Conservation (phyloP, 1,140 invertebrate species). For the Harpegnathos saltator region DNA sequence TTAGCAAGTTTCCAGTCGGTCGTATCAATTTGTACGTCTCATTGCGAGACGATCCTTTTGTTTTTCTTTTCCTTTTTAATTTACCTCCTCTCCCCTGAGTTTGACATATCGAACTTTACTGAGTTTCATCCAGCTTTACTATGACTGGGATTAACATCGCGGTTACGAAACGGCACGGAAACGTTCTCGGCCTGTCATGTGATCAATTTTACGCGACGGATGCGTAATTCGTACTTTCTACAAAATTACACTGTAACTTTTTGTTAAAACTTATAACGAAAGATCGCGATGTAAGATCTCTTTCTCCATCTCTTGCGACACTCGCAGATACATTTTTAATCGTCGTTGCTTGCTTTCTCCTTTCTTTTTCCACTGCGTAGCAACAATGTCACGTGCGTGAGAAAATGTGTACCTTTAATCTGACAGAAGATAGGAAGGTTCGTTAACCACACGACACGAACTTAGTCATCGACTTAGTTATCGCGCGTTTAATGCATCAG, state of each 20-base stretch:
- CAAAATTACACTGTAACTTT: slow-evolving; percentile 31
- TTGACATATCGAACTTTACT: not conserved
- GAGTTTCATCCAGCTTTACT: slow-evolving; percentile 1
- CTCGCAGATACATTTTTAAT: slow-evolving; percentile 29
- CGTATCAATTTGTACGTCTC: not conserved
- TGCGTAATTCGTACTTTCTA: slow-evolving; percentile 43
- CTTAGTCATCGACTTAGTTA: slow-evolving; percentile 48
- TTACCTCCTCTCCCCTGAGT: not conserved
- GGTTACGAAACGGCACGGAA: slow-evolving; percentile 17
- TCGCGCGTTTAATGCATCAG: slow-evolving; percentile 6
- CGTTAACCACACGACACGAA: slow-evolving; percentile 16
- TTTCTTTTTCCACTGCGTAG: not conserved
- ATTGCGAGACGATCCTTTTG: not conserved
- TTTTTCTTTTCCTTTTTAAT: not conserved
- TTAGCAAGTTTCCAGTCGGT: not conserved
- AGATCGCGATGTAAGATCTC: slow-evolving; percentile 3
- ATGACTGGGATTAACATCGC: slow-evolving; percentile 3
- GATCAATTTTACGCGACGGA: slow-evolving; percentile 20
- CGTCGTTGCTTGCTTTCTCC: not conserved
- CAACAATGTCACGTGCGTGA: not conserved
- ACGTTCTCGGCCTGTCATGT: not conserved
- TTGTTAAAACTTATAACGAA: not conserved
- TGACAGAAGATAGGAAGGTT: slow-evolving; percentile 26
- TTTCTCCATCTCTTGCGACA: not conserved
- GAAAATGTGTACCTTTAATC: slow-evolving; percentile 19